Conservation (phyloP, 2,797 vertebrate genomes). For the Chaetodon trifasciatus region DNA sequence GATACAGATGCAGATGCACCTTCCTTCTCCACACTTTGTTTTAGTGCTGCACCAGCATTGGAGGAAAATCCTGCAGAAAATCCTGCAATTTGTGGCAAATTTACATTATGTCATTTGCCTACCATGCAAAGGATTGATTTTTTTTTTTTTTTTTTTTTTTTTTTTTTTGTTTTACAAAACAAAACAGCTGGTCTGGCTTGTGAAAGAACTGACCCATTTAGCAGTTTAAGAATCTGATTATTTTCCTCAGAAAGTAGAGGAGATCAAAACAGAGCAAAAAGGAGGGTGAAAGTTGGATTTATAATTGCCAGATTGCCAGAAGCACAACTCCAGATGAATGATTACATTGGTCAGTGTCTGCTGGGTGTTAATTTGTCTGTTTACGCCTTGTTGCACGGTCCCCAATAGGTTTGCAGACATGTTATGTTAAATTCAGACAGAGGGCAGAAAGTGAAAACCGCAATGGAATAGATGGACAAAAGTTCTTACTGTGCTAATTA, state of each 20-base stretch:
- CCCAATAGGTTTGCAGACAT: neutral
- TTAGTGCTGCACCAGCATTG: no score
- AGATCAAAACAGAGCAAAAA: neutral
- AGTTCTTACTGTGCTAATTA: no score
- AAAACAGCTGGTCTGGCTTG: neutral
- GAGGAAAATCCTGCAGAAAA: no score
- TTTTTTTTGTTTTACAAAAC: conserved; percentile 2
- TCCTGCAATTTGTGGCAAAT: no score
- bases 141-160: conserved; percentile 22
- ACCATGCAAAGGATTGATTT: neutral
- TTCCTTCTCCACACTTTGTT: no score
- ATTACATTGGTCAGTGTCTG: neutral
- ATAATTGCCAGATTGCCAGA: neutral
- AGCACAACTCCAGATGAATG: neutral
- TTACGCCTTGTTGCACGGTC: neutral
- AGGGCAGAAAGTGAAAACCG: no score
- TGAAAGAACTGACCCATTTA: neutral
- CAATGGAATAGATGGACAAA: no score
- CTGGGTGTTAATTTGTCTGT: neutral
- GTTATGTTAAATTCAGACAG: no score
- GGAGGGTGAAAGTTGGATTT: neutral
- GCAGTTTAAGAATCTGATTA: neutral
- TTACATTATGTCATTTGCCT: no score
- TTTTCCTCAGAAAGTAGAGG: neutral
- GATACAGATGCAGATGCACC: no score